Percentiles rank a stretch among this genome's conserved stretches.
Conservation (phyloP, 2,888 invertebrate species). For the Apeira syringaria region DNA sequence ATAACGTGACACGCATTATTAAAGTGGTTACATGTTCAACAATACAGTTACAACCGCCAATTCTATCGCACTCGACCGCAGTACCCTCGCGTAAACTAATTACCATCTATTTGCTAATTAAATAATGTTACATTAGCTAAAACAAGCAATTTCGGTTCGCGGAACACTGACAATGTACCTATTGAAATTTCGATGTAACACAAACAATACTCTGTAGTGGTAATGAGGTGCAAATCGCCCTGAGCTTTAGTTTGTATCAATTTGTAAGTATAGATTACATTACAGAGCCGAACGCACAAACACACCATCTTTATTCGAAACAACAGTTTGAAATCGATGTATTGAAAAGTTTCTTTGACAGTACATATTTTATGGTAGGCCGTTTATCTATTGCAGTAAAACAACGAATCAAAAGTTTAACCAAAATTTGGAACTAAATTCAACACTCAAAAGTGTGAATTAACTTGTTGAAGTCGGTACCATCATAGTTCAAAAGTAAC, state of each 20-base stretch:
- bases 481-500: too few relatives aligned
- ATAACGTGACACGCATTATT: background rate
- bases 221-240: background rate
- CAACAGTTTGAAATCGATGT: too few relatives aligned
- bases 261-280: background rate
- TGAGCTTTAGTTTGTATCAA: background rate
- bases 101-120: conserved; percentile 17
- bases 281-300: background rate
- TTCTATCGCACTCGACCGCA: conserved; percentile 13
- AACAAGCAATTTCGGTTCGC: conserved; percentile 10
- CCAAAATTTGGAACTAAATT: too few relatives aligned
- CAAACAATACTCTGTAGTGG: background rate
- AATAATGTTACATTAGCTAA: conserved; percentile 17
- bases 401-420: too few relatives aligned
- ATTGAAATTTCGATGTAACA: conserved; percentile 10
- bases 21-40: background rate
- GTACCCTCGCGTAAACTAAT: conserved; percentile 4
- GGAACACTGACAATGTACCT: background rate
- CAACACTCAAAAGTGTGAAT: too few relatives aligned
- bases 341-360: too few relatives aligned
- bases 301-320: too few relatives aligned
- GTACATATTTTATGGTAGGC: too few relatives aligned
- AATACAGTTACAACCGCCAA: conserved; percentile 3
- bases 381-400: too few relatives aligned
- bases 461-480: too few relatives aligned